Evolutionary conservation across 1,140 invertebrate genomes (phyloP).

Genomic region (Bombus haemorrhoidalis): DNA sequence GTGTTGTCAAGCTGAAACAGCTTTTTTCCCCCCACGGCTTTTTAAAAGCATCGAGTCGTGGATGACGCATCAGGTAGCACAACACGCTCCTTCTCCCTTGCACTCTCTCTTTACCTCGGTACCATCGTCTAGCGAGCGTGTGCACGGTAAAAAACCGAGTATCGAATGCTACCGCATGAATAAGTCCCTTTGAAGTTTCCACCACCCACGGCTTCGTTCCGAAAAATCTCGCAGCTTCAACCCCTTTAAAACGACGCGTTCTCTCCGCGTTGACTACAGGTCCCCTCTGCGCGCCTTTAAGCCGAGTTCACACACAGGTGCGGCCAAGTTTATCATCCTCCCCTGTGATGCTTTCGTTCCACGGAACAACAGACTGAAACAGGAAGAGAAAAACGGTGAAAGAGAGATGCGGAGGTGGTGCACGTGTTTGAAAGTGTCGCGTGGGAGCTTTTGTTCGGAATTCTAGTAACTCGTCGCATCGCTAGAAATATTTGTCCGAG

Average conservation of each 20-base stretch:
- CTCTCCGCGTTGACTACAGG: neutral
- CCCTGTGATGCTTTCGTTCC: neutral
- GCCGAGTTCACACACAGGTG: neutral
- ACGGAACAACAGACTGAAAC: neutral
- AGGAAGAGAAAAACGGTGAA: neutral
- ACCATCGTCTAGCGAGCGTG: constrained; percentile 3
- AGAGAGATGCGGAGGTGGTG: neutral
- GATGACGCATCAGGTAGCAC: constrained; percentile 54
- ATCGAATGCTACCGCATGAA: constrained; percentile 59
- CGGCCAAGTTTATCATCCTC: neutral
- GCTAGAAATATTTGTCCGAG: constrained; percentile 9
- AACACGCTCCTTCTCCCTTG: neutral
- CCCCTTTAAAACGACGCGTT: constrained; percentile 1
- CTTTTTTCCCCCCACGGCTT: constrained; percentile 21
- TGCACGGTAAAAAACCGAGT: constrained; percentile 51
- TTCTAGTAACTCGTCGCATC: neutral
- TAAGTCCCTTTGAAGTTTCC: constrained; percentile 62
- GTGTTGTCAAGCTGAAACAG: constrained; percentile 53
- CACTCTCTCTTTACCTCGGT: neutral
- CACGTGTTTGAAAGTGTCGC: neutral
- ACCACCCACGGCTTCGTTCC: constrained; percentile 23
- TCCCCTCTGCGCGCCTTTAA: neutral
- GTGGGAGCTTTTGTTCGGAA: neutral
- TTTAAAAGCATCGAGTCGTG: constrained; percentile 49
- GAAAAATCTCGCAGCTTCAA: constrained; percentile 45